Evolutionary conservation across 1,140 invertebrate genomes (phyloP), one percentile per base, ranked within the genome.

Genomic region (Eurosta solidaginis): DNA sequence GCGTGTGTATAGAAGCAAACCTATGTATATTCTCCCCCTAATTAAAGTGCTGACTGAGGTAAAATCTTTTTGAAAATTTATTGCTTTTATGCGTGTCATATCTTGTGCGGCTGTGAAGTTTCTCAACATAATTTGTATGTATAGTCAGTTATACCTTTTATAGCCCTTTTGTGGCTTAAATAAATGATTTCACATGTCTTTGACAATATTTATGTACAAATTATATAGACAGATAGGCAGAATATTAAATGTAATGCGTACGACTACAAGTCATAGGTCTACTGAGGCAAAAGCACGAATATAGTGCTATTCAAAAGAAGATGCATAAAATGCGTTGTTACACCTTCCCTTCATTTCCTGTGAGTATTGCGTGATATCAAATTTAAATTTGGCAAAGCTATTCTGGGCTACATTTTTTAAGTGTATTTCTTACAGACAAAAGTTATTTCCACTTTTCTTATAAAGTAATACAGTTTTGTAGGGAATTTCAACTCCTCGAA

Each of bases 11-110:
- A 52, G 20, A 17, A 17, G 0, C 54, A 59, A 17, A 59, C 36
- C 3, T 59, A 27, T n/a, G 14, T 52, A 52, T 59, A 33, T 36
- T 29, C 9, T 17, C 29, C 17, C 14, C 10, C n/a, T 59, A 17
- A 59, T n/a, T 36, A 33, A 25, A 17, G 4, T n/a, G n/a, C n/a
- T n/a, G n/a, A 68, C 17, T 12, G 1, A n/a, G 0, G 22, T 9
- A 68, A 68, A 20, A 40, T 20, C 36, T 68, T 9, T 17, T n/a
- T 33, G 22, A 22, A 10, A 75, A 75, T 75, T 75, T 75, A 75
- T 45, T 50, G 74, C 44, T 49, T 75, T n/a, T 75, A 33, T 75
- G 74, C 74, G 74, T 75, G 74, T 75, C 74, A 25, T 45, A 75
- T 73, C 25, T n/a, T 22, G 5, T 25, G 25, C n/a, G 4, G 9